Evolutionary conservation across 2,888 invertebrate genomes (phyloP).

Genomic region (Limnephilus rhombicus): DNA sequence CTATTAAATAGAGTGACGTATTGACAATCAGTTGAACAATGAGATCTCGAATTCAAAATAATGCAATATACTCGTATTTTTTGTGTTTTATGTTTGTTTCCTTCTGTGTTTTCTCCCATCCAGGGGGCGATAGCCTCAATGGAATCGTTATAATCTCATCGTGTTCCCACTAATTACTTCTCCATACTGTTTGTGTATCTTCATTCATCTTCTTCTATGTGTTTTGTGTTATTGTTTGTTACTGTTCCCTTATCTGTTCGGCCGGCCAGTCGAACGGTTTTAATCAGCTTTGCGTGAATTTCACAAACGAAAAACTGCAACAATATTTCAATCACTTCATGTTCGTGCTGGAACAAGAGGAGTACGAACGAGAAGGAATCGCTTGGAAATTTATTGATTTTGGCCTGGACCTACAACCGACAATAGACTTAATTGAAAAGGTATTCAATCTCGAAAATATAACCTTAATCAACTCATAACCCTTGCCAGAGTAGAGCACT

Average conservation of each 20-base stretch:
- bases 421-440: constrained; percentile 95
- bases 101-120: constrained; percentile 42
- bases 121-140: constrained; percentile 23
- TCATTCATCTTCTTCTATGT: constrained; percentile 46
- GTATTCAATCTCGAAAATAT: constrained; percentile 74
- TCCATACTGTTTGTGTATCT: constrained; percentile 45
- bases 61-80: constrained; percentile 10
- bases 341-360: constrained; percentile 97
- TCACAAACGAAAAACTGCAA: constrained; percentile 96
- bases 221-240: constrained; percentile 68
- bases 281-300: constrained; percentile 98
- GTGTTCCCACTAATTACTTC: constrained; percentile 53
- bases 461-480: constrained; percentile 24
- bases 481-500: constrained; percentile 33
- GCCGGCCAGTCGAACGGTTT: constrained; percentile 90
- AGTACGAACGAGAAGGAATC: constrained; percentile 95
- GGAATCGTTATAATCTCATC: constrained; percentile 27
- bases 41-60: constrained; percentile 52
- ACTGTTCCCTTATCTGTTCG: constrained; percentile 68
- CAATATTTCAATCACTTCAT: constrained; percentile 98
- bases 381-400: constrained; percentile 96
- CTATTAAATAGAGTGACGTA: neutral
- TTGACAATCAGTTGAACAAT: neutral
- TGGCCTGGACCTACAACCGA: constrained; percentile 94
- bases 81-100: constrained; percentile 52